Base-by-base conservation (phyloP, 2,888 invertebrate genomes). In the Cryptophagus acutangulus region DNA sequence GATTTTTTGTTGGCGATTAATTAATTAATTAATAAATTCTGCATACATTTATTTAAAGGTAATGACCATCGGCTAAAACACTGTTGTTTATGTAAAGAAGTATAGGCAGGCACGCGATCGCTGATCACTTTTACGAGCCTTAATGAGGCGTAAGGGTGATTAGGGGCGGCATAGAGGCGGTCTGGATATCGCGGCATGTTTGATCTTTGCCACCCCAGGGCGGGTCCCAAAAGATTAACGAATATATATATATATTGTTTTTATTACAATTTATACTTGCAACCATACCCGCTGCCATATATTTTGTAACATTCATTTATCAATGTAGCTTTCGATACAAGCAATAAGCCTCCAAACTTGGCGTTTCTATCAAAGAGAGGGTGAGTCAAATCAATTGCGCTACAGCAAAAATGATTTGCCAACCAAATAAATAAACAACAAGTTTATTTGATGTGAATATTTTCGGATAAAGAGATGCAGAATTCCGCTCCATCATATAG, bases 121-220 rank as follows among this genome's bases (percentile, higher is more conserved):
- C 41, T 44, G 46, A 50, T 50, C 48, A 46, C 45, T 47, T 50
- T 50, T 48, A 50, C 50, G 45, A 43, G 33, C 36, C 36, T 36
- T 52, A 52, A 52, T 46, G 52, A 52, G 44, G 36, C 38, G 41
- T 37, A 40, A 46, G 44, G 47, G 50, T 40, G 43, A 47, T 49
- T 47, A 47, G 48, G 48, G 51, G 51, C 48, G 51, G 51, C 35
- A 46, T 33, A 41, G 44, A 20, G 50, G 45, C 41, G 46, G 43
- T 40, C 36, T 35, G 17, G 18, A 6, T 20, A 38, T 33, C 37
- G 36, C 51, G 45, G 45, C 33, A 26, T 26, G 45, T 51, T 45
- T 48, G 51, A 51, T 41, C 25, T 36, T 12, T 31, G 36, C 36
- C 41, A 30, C 41, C 36, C 33, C 36, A 31, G 26, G 36, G 41